Evolutionary conservation across 2,888 invertebrate genomes (phyloP).

Genomic region (Zaprionus bogoriensis): DNA sequence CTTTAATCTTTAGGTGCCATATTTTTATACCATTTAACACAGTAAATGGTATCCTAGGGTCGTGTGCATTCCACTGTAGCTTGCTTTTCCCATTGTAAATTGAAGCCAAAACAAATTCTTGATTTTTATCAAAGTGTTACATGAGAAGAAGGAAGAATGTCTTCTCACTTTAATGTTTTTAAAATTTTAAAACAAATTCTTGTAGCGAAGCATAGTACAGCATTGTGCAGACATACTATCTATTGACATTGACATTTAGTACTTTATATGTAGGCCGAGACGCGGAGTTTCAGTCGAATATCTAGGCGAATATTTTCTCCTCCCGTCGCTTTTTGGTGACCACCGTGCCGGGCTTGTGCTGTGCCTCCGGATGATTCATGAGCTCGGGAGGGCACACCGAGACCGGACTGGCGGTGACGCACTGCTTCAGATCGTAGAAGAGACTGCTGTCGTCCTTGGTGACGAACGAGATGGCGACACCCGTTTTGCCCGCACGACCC

Average conservation of each 20-base stretch:
- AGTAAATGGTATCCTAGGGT: too few relatives aligned
- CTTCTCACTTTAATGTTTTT: too few relatives aligned
- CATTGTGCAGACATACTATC: too few relatives aligned
- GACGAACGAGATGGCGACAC: conserved; percentile 97
- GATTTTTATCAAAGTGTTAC: too few relatives aligned
- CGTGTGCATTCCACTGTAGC: too few relatives aligned
- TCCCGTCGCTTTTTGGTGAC: conserved; percentile 96
- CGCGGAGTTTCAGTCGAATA: background rate
- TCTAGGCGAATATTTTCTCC: conserved; percentile 96
- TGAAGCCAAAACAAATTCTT: too few relatives aligned
- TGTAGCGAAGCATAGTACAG: too few relatives aligned
- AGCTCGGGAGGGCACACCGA: conserved; percentile 98
- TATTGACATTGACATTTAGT: background rate
- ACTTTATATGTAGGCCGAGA: background rate
- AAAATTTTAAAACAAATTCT: too few relatives aligned
- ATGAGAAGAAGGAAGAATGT: too few relatives aligned
- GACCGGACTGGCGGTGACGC: conserved; percentile 93
- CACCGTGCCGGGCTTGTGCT: conserved; percentile 97
- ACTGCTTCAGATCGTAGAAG: conserved; percentile 98
- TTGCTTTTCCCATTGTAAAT: too few relatives aligned
- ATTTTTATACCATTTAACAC: too few relatives aligned
- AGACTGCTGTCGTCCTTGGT: conserved; percentile 97
- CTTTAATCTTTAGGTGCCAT: too few relatives aligned
- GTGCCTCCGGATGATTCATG: conserved; percentile 98
- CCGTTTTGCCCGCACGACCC: conserved; percentile 98